Conservation (phyloP, 1,140 invertebrate species). For the Plodia interpunctella region DNA sequence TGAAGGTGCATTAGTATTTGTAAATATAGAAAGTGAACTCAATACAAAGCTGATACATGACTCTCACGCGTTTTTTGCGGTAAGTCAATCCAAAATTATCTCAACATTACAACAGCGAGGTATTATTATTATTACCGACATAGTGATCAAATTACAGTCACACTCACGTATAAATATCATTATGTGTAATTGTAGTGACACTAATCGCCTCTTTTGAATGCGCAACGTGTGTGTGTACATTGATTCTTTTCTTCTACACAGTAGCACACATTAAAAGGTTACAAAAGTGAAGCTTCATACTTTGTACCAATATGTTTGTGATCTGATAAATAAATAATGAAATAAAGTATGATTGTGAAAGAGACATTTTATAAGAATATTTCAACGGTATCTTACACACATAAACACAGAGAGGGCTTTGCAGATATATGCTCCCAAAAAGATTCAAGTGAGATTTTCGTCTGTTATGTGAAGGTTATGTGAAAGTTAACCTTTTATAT, state of each 20-base stretch:
- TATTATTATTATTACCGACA: slow-evolving; percentile 21
- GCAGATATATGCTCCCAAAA: too few relatives aligned
- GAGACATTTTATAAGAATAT: too few relatives aligned
- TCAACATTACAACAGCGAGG: slow-evolving; percentile 10
- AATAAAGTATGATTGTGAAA: too few relatives aligned
- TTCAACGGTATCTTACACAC: too few relatives aligned
- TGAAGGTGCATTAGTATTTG: too few relatives aligned
- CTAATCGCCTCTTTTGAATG: slow-evolving; percentile 38
- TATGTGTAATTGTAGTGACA: slow-evolving; percentile 45
- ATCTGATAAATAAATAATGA: too few relatives aligned
- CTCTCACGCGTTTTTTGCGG: slow-evolving; percentile 47
- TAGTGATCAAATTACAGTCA: slow-evolving; percentile 34
- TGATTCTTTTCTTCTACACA: slow-evolving; percentile 32
- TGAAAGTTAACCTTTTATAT: too few relatives aligned
- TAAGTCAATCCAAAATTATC: slow-evolving; percentile 32
- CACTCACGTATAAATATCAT: slow-evolving; percentile 38
- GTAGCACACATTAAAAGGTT: background rate
- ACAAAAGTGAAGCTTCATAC: background rate
- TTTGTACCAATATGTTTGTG: too few relatives aligned
- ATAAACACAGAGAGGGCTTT: too few relatives aligned
- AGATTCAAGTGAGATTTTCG: too few relatives aligned
- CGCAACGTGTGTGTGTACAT: slow-evolving; percentile 32
- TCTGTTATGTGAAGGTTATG: too few relatives aligned
- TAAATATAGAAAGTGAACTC: slow-evolving; percentile 35
- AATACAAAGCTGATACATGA: slow-evolving; percentile 19